Conservation (phyloP, 1,140 invertebrate genomes). For the Bombus polaris region DNA sequence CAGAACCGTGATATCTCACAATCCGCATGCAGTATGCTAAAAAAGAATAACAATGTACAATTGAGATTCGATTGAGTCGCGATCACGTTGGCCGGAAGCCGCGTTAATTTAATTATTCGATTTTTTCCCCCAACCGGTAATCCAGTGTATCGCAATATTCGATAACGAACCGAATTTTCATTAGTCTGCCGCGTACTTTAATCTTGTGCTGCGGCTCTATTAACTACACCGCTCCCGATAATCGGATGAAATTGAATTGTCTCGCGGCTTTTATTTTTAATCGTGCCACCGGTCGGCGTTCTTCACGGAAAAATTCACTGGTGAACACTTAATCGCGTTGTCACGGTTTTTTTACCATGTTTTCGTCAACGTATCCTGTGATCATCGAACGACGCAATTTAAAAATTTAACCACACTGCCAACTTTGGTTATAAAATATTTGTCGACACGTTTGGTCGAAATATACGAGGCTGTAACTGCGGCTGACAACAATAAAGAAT, state of each 20-base stretch:
- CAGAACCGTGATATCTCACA: background rate
- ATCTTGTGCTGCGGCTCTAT: constrained; percentile 39
- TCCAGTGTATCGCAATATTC: constrained; percentile 39
- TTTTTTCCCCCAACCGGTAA: constrained; percentile 21
- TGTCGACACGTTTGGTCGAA: too few species aligned
- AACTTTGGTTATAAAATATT: too few species aligned
- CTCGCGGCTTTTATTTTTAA: constrained; percentile 45
- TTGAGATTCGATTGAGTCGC: background rate
- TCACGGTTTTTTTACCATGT: background rate
- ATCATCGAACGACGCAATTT: too few species aligned
- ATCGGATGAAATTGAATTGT: constrained; percentile 47
- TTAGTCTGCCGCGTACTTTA: constrained; percentile 47
- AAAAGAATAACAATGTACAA: background rate
- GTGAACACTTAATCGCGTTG: background rate
- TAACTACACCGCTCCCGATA: constrained; percentile 47
- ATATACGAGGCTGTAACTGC: too few species aligned
- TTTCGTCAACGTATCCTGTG: too few species aligned
- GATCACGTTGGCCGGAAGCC: background rate
- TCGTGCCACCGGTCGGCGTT: background rate
- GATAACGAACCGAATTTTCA: constrained; percentile 50
- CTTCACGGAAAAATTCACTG: background rate
- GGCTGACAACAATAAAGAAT: too few species aligned
- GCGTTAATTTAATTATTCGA: constrained; percentile 45
- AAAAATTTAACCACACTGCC: too few species aligned
- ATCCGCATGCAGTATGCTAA: background rate